Conservation (phyloP, 2,888 invertebrate genomes). For the Platycheirus albimanus region DNA sequence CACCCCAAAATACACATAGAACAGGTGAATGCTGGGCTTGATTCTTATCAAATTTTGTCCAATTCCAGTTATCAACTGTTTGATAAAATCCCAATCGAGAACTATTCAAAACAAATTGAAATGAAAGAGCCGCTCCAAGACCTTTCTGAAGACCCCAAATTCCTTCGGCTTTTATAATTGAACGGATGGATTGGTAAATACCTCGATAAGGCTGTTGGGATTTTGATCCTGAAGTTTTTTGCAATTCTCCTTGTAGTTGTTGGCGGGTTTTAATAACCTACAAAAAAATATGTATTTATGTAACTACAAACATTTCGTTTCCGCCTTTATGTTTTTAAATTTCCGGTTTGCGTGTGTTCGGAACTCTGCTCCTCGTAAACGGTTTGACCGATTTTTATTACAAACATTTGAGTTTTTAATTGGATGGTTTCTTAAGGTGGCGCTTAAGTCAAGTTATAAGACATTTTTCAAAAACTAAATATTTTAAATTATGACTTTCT, state of each 20-base stretch:
- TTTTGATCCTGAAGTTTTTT: constrained; percentile 84
- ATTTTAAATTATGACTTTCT: too few species aligned
- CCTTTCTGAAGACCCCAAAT: constrained; percentile 89
- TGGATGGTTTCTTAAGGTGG: too few species aligned
- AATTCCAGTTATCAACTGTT: constrained; percentile 85
- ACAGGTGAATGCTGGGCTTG: constrained; percentile 64
- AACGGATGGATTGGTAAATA: constrained; percentile 90
- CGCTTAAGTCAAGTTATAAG: too few species aligned
- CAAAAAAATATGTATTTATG: not conserved
- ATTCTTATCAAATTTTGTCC: constrained; percentile 80
- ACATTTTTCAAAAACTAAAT: too few species aligned
- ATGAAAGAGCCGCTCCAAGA: constrained; percentile 91
- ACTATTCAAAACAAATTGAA: constrained; percentile 85
- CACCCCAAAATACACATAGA: constrained; percentile 76
- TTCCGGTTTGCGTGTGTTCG: too few species aligned
- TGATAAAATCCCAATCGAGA: constrained; percentile 87
- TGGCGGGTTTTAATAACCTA: constrained; percentile 89
- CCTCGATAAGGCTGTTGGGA: constrained; percentile 85
- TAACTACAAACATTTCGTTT: not conserved
- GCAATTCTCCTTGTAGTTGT: constrained; percentile 93
- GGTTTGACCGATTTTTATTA: too few species aligned
- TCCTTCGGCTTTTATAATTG: constrained; percentile 90
- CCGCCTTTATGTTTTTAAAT: too few species aligned
- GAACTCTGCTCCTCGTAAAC: too few species aligned
- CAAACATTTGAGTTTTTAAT: too few species aligned